Base-by-base conservation (phyloP, 2,888 invertebrate species). In the Acrocyrtus sp. region DNA sequence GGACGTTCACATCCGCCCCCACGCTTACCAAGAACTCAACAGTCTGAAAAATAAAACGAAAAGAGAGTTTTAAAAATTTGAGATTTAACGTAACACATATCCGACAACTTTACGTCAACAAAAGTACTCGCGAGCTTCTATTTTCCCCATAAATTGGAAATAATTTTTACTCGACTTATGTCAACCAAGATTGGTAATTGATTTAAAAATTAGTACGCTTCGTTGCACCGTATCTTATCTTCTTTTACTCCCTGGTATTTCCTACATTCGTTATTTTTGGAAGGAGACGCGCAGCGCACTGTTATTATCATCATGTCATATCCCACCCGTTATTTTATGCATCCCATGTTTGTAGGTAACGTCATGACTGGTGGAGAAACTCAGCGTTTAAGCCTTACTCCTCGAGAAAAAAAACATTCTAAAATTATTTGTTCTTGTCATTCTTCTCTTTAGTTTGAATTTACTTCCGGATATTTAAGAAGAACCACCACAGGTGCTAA, bases 1-100 rank as follows among this genome's bases (percentile, higher is more conserved):
- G 85, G 0, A 91, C 90, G 84, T 91, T 91, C 0, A 92, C 90
- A 85, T 91, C 88, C 0, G 95, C 94, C 12, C 96, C 96, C 24
- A 93, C 93, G 78, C 90, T 89, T 76, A 95, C 86, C 82, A 96
- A 86, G 68, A 93, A 89, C 81, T 89, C 88, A 5, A 93, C 91
- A 78, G 92, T 87, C 81, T 90, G 87, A 8, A 88, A 12, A 91
- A 89, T 1, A 92, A 92, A 82, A 92, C 1, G 51, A 50, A 24
- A 34, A 41, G 91, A 82, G 88, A 88, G 83, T 27, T 39, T 27
- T 56, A 24, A 47, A 34, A 56, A 12, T 34, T 1, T 50, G 27
- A 3, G 19, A 34, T 17, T 34, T 41, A 34, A 34, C 41, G 3
- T 47, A 65, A 39, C 21, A 43, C 29, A 39, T 45, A 22, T 54